Base-by-base conservation (phyloP, 2,888 invertebrate genomes). In the Empis livida region DNA sequence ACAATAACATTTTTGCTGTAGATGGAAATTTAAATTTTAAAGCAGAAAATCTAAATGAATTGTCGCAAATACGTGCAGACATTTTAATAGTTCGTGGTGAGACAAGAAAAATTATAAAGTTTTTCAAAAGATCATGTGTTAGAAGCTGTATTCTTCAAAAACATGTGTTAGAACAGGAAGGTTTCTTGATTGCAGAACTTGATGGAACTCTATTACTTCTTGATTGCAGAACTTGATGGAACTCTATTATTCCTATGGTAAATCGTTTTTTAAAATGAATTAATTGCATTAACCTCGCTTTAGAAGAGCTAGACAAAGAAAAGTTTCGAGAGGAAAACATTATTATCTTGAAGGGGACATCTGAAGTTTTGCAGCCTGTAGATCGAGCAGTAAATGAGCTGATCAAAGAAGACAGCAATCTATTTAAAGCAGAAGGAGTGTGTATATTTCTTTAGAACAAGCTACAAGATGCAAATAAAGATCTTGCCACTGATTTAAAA, bases 221-320 rank as follows among this genome's bases (percentile, higher is more conserved):
- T 52, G 52, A 50, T 41, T 48, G 48, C 40, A 48, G 48, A 50
- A 52, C 51, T 32, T 43, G 46, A 15, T 51, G 49, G 49, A 51
- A 49, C 45, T 45, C 47, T 49, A 30, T 51, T 39, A 44, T 38
- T 46, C 23, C 45, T 44, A 15, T 48, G 30, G 35, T 35, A 13
- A 35, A 35, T n/a, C 35, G 11, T 35, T 35, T 35, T 5, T n/a
- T 35, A 35, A 44, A 48, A 48, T 35, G 39, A 14, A 35, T 13
- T 13, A 35, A 35, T 35, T 35, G 35, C 35, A n/a, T 35, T 35
- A 35, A 35, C 35, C 2, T 20, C 20, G 20, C 20, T 20, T 20
- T 20, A 20, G 20, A 20, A 20, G 20, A 20, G 20, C 20, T 20
- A 20, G 20, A 5, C 3, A 20, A 20, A 20, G 20, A 20, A 20